A percentile compares a stretch with the other conserved stretches of the same genome.
phyloP scores from a whole-genome alignment of 2,888 invertebrate genomes.

The Hedychridium roseum region DNA sequence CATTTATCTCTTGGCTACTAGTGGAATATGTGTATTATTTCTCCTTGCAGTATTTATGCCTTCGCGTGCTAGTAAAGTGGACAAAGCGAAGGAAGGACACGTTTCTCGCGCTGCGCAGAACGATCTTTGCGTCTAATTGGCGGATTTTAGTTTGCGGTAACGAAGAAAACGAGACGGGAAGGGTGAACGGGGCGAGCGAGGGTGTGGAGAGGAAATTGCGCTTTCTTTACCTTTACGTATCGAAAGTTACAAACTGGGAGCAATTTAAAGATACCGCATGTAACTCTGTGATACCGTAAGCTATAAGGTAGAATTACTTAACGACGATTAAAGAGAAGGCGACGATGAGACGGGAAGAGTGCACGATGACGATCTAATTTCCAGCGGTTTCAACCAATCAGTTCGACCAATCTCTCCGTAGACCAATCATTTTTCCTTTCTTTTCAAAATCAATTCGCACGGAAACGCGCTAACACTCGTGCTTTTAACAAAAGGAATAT shows the following conservation, averaged over 20 bases:
- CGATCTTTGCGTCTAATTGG: conserved; percentile 23
- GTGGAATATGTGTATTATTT: background rate
- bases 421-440: background rate
- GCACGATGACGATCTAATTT: too few species aligned
- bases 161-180: too few species aligned
- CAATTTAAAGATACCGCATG: conserved; percentile 56
- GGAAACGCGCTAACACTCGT: too few species aligned
- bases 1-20: too few species aligned
- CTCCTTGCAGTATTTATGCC: background rate
- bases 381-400: too few species aligned
- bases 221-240: conserved; percentile 25
- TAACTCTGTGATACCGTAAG: conserved; percentile 63
- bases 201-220: conserved; percentile 5
- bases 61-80: too few species aligned
- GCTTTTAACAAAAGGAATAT: too few species aligned
- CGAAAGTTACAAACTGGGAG: conserved; percentile 42
- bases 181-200: background rate
- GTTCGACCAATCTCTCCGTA: background rate
- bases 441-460: background rate
- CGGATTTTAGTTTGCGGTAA: conserved; percentile 7
- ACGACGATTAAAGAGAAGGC: conserved; percentile 41
- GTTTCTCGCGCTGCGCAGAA: too few species aligned
- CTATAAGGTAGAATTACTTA: conserved; percentile 62
- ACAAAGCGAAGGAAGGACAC: too few species aligned
- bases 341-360: background rate